Evolutionary conservation across 2,888 invertebrate genomes (phyloP).

Genomic region (Nomada ruficornis): DNA sequence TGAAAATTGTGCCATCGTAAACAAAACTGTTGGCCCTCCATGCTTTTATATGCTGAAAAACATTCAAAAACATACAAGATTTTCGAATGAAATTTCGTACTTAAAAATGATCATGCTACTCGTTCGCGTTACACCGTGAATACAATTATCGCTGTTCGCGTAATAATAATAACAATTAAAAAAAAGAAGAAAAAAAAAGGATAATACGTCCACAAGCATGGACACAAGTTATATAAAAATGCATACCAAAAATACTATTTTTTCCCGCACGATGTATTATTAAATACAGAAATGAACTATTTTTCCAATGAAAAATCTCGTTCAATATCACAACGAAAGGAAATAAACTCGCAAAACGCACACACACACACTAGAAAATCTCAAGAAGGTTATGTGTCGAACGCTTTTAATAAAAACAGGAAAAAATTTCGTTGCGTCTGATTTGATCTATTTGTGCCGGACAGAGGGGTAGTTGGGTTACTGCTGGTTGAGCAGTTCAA

Average conservation of each 20-base stretch:
- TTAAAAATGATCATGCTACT: neutral
- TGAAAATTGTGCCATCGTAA: constrained; percentile 93
- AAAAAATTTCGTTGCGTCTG: constrained; percentile 42
- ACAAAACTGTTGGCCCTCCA: constrained; percentile 91
- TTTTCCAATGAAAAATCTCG: too few species aligned
- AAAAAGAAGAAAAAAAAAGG: neutral
- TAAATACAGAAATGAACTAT: constrained; percentile 1
- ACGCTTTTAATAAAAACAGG: constrained; percentile 34
- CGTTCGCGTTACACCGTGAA: too few species aligned
- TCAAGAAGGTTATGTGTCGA: constrained; percentile 70
- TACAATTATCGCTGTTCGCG: neutral
- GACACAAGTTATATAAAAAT: constrained; percentile 11
- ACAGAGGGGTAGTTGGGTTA: constrained; percentile 55
- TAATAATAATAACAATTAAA: constrained; percentile 1
- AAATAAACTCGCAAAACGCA: neutral
- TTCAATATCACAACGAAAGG: too few species aligned
- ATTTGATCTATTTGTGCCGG: constrained; percentile 48
- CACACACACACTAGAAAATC: neutral
- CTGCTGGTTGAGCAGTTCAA: constrained; percentile 75
- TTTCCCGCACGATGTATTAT: neutral
- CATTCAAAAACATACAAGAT: constrained; percentile 29
- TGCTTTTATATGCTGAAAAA: constrained; percentile 75
- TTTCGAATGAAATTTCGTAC: constrained; percentile 8
- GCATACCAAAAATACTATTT: constrained; percentile 10
- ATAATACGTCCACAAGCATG: constrained; percentile 7